Evolutionary conservation across 2,888 invertebrate species (phyloP).

Genomic region (Meghimatium bilineatum): DNA sequence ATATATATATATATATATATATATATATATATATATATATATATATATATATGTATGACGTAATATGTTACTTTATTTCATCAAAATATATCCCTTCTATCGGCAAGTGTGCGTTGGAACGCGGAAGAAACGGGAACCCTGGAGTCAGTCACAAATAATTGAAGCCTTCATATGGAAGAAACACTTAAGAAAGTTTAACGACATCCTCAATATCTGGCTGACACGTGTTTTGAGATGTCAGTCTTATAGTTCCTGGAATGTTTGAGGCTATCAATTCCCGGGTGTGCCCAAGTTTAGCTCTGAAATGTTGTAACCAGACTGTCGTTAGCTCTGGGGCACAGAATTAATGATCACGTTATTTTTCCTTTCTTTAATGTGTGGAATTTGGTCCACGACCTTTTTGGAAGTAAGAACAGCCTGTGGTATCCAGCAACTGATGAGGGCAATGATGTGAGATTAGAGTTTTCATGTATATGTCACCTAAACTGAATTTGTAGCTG

Average conservation of each 20-base stretch:
- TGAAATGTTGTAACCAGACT: neutral
- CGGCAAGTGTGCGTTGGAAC: neutral
- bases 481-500: no score
- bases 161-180: neutral
- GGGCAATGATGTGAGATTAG: no score
- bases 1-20: constrained; percentile 29
- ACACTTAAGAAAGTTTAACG: neutral
- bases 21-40: constrained; percentile 29
- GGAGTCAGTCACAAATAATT: neutral
- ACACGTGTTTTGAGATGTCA: neutral
- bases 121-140: neutral
- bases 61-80: no score
- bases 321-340: neutral
- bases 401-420: neutral
- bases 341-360: neutral
- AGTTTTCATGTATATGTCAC: no score
- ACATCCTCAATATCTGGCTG: neutral
- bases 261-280: neutral
- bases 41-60: constrained; percentile 16
- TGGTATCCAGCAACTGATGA: neutral
- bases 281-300: neutral
- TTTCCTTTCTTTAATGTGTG: neutral
- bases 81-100: no score
- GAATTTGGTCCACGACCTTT: neutral
- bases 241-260: neutral